These are phyloP conservation scores for Pocillopora grandis DNA, from an alignment of 92 coral and sea anemone species.

Conservation along the genomic window DNA sequence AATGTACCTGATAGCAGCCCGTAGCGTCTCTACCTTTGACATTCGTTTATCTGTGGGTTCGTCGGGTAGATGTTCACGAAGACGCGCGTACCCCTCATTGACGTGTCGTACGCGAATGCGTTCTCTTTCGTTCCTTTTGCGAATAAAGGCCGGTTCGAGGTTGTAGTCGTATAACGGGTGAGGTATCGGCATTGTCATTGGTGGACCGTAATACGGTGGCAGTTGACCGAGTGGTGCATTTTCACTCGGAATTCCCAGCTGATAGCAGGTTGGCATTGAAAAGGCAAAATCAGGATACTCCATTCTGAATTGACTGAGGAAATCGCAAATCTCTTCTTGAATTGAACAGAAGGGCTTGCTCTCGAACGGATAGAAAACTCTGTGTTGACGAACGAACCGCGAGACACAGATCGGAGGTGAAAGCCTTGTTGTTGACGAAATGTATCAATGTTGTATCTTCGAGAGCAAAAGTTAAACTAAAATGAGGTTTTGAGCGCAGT, in stretches of 20 bases:
- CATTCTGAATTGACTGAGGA: constrained; percentile 49
- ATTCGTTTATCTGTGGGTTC: constrained; percentile 98
- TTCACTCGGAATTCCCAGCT: constrained; percentile 97
- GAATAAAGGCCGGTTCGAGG: constrained; percentile 95
- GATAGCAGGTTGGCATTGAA: constrained; percentile 99
- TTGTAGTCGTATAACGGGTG: constrained; percentile 98
- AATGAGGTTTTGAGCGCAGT: constrained; percentile 85
- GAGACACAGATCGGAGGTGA: neutral
- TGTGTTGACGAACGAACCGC: neutral
- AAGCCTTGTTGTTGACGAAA: constrained; percentile 29
- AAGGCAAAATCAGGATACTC: constrained; percentile 88
- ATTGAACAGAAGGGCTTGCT: constrained; percentile 1
- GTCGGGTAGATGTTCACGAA: constrained; percentile 95
- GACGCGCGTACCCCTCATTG: constrained; percentile 97
- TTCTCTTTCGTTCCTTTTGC: constrained; percentile 95
- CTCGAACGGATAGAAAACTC: neutral
- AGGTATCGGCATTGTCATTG: constrained; percentile 96
- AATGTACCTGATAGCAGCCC: constrained; percentile 97
- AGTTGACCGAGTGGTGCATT: constrained; percentile 73
- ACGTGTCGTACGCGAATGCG: constrained; percentile 97
- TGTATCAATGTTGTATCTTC: constrained; percentile 46
- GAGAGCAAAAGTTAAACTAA: constrained; percentile 49
- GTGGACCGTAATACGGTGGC: constrained; percentile 90
- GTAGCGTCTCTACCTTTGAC: constrained; percentile 96
- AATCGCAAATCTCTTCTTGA: constrained; percentile 28